Base-by-base conservation (phyloP, 2,888 invertebrate genomes). In the Drosophila recens region DNA sequence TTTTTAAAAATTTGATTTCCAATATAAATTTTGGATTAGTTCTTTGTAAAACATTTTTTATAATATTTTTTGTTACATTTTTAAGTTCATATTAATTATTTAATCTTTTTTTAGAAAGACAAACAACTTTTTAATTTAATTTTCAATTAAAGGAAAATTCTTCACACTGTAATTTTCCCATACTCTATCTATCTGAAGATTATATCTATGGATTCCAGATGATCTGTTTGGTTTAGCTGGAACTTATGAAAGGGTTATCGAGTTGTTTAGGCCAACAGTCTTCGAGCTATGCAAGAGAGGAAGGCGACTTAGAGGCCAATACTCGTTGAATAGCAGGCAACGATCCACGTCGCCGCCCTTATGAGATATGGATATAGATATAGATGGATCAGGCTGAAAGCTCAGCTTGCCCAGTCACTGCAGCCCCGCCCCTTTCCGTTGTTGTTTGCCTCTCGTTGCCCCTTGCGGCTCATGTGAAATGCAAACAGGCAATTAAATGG, bases 401-500 rank as follows among this genome's bases (percentile, higher is more conserved):
- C 67, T 56, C 38, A 57, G 48, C 43, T 49, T 49, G 62, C 53
- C 43, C 57, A 43, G 45, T 45, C 58, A 36, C 23, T 56, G 54
- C 13, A 36, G 54, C 13, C 23, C 56, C 72, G 72, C 74, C 76
- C 56, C 46, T 52, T 52, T 65, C 42, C 57, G 62, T 43, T 45
- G 30, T 11, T 30, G 34, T 36, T 23, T 5, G 17, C 53, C 38
- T 4, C 34, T 49, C 6, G 43, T 52, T 17, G 11, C 4, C 43
- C 52, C 52, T 63, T 63, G 76, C 72, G 86, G 78, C 87, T 80
- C 87, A 84, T 79, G 74, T 83, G 84, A 80, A 87, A 87, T 87
- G 88, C 82, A 89, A 85, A 86, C 89, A 86, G 87, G 88, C 86
- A 86, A 86, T 86, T 86, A 86, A 86, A 89, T 87, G 86, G 88